A percentile compares a stretch with the other conserved stretches of the same genome.
phyloP scores from a whole-genome alignment of 2,113 vertebrate genomes.

The Macquaria australasica region DNA sequence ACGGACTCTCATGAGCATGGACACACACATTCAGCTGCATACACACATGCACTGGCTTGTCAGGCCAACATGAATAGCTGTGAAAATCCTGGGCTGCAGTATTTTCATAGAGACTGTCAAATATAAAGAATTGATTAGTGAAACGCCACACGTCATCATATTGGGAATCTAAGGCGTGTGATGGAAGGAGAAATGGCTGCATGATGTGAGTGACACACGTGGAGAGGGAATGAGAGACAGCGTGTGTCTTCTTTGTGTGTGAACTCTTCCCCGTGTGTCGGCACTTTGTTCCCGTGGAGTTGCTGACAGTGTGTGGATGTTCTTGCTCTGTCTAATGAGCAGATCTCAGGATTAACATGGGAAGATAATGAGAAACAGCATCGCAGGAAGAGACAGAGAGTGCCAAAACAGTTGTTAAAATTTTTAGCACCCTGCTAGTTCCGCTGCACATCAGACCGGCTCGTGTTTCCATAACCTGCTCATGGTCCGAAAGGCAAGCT shows the following conservation, averaged over 20 bases:
- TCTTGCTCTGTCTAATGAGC: conserved; percentile 65
- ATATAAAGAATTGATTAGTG: conserved; percentile 60
- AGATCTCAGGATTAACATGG: conserved; percentile 66
- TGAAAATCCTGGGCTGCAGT: conserved; percentile 34
- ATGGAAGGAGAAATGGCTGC: conserved; percentile 39
- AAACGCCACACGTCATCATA: conserved; percentile 49
- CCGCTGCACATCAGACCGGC: conserved; percentile 18
- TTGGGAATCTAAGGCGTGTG: conserved; percentile 44
- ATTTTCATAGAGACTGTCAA: conserved; percentile 33
- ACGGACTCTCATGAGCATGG: background rate
- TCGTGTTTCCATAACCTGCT: conserved; percentile 5
- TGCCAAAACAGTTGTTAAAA: conserved; percentile 49
- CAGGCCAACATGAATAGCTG: conserved; percentile 1
- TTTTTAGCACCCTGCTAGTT: conserved; percentile 37
- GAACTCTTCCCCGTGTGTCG: conserved; percentile 25
- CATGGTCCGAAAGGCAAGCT: conserved; percentile 11
- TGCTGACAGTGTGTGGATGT: conserved; percentile 71
- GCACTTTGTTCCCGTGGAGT: conserved; percentile 57
- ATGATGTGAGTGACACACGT: conserved; percentile 22
- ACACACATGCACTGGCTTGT: background rate
- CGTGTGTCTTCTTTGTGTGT: conserved; percentile 13
- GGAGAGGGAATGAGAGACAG: conserved; percentile 1
- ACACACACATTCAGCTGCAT: conserved; percentile 12
- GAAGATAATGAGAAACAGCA: conserved; percentile 61
- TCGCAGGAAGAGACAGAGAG: conserved; percentile 29